Conservation (phyloP, 2,113 vertebrate species). For the Rousettus leschenaultii region DNA sequence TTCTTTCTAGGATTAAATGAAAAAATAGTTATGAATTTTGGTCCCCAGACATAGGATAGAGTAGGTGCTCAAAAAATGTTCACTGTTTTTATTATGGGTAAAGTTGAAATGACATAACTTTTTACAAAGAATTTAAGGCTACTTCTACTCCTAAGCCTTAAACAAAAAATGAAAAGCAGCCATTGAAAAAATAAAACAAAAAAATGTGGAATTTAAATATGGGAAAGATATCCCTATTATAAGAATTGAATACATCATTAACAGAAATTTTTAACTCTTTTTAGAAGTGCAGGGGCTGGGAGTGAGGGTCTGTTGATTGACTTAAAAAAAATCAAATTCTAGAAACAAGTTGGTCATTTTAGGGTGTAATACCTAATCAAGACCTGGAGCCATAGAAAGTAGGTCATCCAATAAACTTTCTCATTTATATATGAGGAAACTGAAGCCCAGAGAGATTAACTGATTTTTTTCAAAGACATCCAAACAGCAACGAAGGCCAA, state of each 20-base stretch:
- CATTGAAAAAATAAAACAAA: background rate
- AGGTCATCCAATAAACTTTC: background rate
- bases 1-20: background rate
- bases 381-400: background rate
- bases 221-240: background rate
- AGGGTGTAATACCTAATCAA: background rate
- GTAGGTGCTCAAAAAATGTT: background rate
- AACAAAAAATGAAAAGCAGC: background rate
- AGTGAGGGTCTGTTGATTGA: background rate
- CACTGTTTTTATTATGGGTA: background rate
- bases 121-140: background rate
- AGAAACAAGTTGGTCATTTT: background rate
- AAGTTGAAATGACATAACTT: background rate
- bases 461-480: background rate
- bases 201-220: background rate
- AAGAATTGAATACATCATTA: background rate
- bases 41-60: too few relatives aligned
- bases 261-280: background rate
- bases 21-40: background rate
- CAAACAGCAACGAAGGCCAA: background rate
- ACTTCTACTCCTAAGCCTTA: background rate
- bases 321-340: background rate
- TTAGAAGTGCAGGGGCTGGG: background rate
- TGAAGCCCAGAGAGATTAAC: background rate
- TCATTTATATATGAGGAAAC: background rate